These are phyloP conservation scores for Tanypteryx hageni DNA, from an alignment of 2,888 invertebrate species.

Conservation along the genomic window DNA sequence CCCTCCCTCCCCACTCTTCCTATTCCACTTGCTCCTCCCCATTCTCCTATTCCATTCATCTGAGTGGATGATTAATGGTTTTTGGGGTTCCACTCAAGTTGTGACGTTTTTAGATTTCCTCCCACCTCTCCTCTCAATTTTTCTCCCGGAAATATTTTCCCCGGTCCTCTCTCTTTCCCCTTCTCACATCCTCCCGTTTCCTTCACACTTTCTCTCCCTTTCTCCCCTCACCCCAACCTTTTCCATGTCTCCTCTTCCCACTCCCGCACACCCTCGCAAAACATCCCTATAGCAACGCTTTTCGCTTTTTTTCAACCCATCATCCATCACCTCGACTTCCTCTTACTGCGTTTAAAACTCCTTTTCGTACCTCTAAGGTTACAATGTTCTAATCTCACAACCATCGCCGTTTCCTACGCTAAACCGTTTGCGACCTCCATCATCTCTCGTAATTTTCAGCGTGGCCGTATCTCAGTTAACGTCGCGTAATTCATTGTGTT, in stretches of 20 bases:
- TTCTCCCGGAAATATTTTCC: slow-evolving; percentile 60
- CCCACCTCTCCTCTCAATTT: slow-evolving; percentile 46
- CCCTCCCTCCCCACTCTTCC: neutral
- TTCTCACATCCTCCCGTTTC: neutral
- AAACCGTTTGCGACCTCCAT: neutral
- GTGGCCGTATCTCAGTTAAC: neutral
- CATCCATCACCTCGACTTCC: slow-evolving; percentile 50
- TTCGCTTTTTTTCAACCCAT: slow-evolving; percentile 1
- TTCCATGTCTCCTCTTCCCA: neutral
- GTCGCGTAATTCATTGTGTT: neutral
- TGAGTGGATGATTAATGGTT: slow-evolving; percentile 55
- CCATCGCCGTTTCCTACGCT: neutral
- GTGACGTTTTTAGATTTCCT: slow-evolving; percentile 61
- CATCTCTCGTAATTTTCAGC: neutral
- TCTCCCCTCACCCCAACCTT: neutral
- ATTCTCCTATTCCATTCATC: slow-evolving; percentile 28
- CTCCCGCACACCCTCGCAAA: slow-evolving; percentile 30
- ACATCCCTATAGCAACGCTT: neutral
- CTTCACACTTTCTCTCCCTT: neutral
- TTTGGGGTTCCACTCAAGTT: slow-evolving; percentile 60
- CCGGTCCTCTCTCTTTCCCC: neutral
- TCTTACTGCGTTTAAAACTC: slow-evolving; percentile 45
- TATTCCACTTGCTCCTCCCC: neutral
- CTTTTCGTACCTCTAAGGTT: slow-evolving; percentile 32
- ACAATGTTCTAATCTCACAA: slow-evolving; percentile 34